Percentiles rank a stretch among this genome's conserved stretches.
Evolutionary conservation across 2,797 vertebrate genomes (phyloP).

Genomic region (Petrocephalus sullivani): DNA sequence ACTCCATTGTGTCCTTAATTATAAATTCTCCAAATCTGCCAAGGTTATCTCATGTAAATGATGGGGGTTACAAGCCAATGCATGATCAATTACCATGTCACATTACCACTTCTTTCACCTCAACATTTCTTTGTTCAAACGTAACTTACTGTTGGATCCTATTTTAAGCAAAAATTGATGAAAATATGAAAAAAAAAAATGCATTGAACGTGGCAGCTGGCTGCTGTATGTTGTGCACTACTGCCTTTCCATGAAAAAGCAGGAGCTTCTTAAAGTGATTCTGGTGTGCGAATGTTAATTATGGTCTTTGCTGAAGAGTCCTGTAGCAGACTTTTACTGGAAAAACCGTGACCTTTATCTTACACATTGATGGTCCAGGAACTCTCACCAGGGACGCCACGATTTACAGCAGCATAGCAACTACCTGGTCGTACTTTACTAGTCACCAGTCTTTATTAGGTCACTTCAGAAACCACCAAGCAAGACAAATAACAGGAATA

Average conservation of each 20-base stretch:
- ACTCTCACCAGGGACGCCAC: neutral
- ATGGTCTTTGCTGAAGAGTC: neutral
- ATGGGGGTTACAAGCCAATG: neutral
- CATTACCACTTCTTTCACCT: neutral
- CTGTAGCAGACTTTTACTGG: neutral
- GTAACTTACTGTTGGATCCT: neutral
- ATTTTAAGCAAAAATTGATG: neutral
- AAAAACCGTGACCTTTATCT: neutral
- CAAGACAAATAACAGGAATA: neutral
- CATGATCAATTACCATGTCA: neutral
- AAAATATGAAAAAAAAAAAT: neutral
- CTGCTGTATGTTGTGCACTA: neutral
- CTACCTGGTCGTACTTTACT: neutral
- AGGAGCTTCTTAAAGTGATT: neutral
- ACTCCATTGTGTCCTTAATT: neutral
- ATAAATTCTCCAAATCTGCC: neutral
- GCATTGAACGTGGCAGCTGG: neutral
- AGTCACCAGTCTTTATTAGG: neutral
- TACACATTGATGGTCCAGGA: neutral
- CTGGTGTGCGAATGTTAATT: neutral
- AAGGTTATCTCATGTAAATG: neutral
- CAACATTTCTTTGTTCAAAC: neutral
- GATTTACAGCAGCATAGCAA: neutral
- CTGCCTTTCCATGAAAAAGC: neutral
- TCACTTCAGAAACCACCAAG: neutral